Evolutionary conservation across 2,888 invertebrate genomes (phyloP), one percentile per base, ranked within the genome.

Genomic region (Cheilosia urbana): DNA sequence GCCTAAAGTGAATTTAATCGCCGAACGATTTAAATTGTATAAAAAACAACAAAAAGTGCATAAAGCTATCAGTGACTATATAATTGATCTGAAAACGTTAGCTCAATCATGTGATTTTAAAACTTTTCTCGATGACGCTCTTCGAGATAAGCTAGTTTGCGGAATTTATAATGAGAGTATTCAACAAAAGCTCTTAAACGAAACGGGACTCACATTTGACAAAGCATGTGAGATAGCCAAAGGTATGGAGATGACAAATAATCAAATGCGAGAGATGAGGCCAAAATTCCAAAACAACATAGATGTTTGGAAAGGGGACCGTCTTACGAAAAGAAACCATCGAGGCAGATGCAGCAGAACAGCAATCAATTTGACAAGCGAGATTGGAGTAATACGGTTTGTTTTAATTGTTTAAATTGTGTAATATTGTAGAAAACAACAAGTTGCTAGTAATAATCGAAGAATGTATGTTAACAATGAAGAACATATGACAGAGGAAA

Each of bases 81-180:
- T 62, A 37, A 17, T 72, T 17, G 63, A 62, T 5, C 4, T 73
- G 2, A 75, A 75, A 75, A 55, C 62, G 19, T 63, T 63, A 42
- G 53, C 72, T 37, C 60, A 62, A 17, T 15, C 42, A 30, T 73
- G 45, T 60, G 53, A 73, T 13, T 72, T 72, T 62, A 42, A 62
- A 24, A 4, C 7, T 17, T 75, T 75, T 63, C 21, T 68, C 4
- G 62, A 77, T 30, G 60, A 68, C 30, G 68, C 40, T 24, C 37
- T 80, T 21, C 27, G 62, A 53, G 80, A 80, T 24, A 73, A 68
- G 15, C 13, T 60, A 13, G 71, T 72, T 34, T 79, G 79, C 42
- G 79, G 57, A 5, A 40, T 79, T 21, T 63, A 17, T 7, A 34
- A 68, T 40, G 68, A 73, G 6, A 42, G 19, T 11, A 66, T 73